Evolutionary conservation across 2,113 vertebrate genomes (phyloP), one percentile per base, ranked within the genome.

Genomic region (Galeopterus variegatus): DNA sequence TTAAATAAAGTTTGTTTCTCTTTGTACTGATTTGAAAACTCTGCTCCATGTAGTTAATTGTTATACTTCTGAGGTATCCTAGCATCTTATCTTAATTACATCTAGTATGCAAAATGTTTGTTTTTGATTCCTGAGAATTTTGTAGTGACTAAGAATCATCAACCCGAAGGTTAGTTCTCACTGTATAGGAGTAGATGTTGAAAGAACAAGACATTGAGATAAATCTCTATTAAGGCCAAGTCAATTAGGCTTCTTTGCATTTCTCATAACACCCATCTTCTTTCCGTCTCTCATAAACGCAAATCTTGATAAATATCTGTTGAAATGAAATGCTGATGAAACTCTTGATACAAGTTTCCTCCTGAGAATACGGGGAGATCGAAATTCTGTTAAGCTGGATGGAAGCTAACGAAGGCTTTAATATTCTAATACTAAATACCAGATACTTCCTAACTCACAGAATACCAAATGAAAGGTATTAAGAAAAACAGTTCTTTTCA

Each of bases 81-180:
- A 83, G 79, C 14, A 79, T 79, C 28, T 95, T 92, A 75, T 88
- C 72, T 92, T 92, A 94, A 77, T 72, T 26, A 88, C 83, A 80
- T 33, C 48, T 26, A 81, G 21, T 15, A 41, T 19, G 67, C 26
- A 90, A 67, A 70, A 79, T 65, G 5, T 41, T 50, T 85, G 13
- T 56, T 80, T n/a, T 52, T 14, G 19, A 75, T 28, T 10, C n/a
- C 56, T 58, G 36, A 92, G 76, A 82, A 75, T 90, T 87, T 13
- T 83, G 72, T 45, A 94, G 45, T 17, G 36, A 75, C 76, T 73
- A 17, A 52, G 23, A 88, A 70, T 45, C 6, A 69, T 50, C 50
- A 36, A 54, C 60, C 52, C 86, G 56, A 79, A 92, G 1, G 9
- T 36, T 31, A 64, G 58, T 33, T 60, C 31, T 92, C 75, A 62